Evolutionary conservation across 2,113 vertebrate species (phyloP).

Genomic region (Cathartes aura): DNA sequence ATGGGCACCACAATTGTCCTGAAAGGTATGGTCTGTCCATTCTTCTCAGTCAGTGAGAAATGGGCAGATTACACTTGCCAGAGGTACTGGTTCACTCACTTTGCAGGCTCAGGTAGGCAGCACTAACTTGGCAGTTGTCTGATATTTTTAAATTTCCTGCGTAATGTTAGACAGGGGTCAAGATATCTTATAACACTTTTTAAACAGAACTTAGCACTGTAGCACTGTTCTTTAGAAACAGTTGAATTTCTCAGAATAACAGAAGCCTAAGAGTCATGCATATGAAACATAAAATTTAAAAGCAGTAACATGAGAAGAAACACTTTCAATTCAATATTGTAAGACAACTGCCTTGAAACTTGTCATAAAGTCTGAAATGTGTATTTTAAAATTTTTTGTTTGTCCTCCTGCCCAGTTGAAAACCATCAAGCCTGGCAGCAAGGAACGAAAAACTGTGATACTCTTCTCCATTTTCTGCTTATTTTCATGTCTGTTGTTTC

Average conservation of each 20-base stretch:
- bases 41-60: background rate
- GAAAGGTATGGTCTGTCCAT: background rate
- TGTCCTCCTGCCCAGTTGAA: background rate
- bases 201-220: background rate
- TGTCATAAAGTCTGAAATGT: background rate
- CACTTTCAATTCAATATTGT: background rate
- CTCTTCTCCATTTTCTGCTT: background rate
- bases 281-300: background rate
- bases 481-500: background rate
- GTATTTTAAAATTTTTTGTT: background rate
- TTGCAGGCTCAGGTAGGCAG: background rate
- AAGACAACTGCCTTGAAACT: background rate
- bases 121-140: background rate
- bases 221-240: background rate
- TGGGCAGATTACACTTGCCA: background rate
- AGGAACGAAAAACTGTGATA: background rate
- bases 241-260: background rate
- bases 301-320: background rate
- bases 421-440: background rate
- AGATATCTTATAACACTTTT: background rate
- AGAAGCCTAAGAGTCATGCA: background rate
- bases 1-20: background rate
- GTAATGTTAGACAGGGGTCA: background rate
- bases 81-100: background rate
- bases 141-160: background rate